Base-by-base conservation (phyloP, 2,113 vertebrate species). In the Stictonetta naevosa region DNA sequence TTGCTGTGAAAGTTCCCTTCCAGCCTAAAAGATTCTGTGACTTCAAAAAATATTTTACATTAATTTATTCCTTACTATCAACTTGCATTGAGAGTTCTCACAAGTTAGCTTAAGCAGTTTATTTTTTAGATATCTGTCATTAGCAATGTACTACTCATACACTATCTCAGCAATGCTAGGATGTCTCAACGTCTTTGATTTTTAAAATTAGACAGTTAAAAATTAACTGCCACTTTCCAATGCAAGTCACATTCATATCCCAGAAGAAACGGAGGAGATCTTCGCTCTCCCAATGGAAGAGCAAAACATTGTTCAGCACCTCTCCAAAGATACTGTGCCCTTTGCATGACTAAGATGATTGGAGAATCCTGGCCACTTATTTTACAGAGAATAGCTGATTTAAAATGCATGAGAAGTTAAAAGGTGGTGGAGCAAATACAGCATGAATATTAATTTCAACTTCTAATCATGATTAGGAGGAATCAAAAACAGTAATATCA, bases 361-460 rank as follows among this genome's bases (percentile, higher is more conserved):
- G 50, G 50, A 95, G 55, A 92, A 91, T 50, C 74, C 28, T 66
- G 46, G 34, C 16, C 53, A 64, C 91, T 95, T 92, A 14, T 50
- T 87, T 89, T 55, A 83, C 34, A 69, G 3, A 83, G 8, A 21
- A 59, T n/a, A 64, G 38, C 19, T 91, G 53, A 96, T 92, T 91
- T 76, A 40, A 89, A 96, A 95, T 95, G 58, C 40, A 91, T 91
- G 79, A 83, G 55, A 92, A 86, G 17, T 60, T 19, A 81, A 95
- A 73, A 87, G 3, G 21, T 91, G n/a, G 38, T 82, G 28, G 22
- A 92, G 58, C 5, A 91, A 93, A 90, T 66, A 69, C 9, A 94
- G 17, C 50, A 83, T 94, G 74, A 91, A 93, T 91, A 95, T 83
- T 92, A 83, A 91, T 90, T 91, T 83, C 16, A 73, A 68, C 80